Conservation (phyloP, 2,888 invertebrate genomes). For the Allolobophora icterica region DNA sequence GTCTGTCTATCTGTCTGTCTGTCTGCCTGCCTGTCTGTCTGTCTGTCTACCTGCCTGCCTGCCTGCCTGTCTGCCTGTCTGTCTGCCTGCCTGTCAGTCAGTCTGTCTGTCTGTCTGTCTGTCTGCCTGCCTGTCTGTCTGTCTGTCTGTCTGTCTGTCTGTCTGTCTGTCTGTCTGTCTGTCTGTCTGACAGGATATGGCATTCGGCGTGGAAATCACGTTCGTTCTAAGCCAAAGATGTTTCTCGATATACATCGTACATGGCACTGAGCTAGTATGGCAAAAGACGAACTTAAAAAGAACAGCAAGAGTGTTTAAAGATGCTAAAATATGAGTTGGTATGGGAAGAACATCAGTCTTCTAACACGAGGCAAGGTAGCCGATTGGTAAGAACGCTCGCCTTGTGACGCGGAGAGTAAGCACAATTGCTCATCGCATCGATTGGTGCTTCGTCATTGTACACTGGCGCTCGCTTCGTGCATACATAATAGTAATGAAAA, state of each 20-base stretch:
- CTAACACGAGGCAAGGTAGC: no score
- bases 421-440: no score
- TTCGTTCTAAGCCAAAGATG: not conserved
- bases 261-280: not conserved
- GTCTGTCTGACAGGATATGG: not conserved
- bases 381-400: no score
- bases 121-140: not conserved
- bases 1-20: not conserved
- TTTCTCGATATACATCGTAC: not conserved
- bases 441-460: no score
- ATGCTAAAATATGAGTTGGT: not conserved
- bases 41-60: not conserved
- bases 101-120: not conserved
- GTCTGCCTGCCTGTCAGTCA: not conserved
- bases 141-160: not conserved
- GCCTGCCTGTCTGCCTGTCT: not conserved
- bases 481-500: no score
- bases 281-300: not conserved
- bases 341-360: not conserved
- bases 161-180: slow-evolving; percentile 4
- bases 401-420: no score
- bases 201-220: not conserved
- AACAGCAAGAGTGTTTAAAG: not conserved
- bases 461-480: no score
- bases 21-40: not conserved